Evolutionary conservation across 1,140 invertebrate genomes (phyloP).

Genomic region (Heliconius congener): DNA sequence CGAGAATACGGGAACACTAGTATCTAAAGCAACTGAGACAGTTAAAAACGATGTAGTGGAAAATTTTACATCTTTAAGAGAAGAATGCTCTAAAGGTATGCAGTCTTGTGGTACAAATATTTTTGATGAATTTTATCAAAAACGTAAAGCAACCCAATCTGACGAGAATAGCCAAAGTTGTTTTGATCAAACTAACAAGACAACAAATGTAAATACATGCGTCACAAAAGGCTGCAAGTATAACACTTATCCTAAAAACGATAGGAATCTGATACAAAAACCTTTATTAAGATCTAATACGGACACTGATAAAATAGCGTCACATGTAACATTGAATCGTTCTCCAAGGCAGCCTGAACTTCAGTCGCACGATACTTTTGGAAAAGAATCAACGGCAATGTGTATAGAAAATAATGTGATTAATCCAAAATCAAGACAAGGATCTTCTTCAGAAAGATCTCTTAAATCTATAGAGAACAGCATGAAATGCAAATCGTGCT

Average conservation of each 20-base stretch:
- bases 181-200: conserved; percentile 1
- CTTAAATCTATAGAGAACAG: conserved; percentile 18
- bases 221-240: conserved; percentile 35
- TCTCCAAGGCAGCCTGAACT: neutral
- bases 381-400: neutral
- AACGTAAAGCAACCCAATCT: conserved; percentile 3
- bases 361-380: neutral
- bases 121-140: conserved; percentile 36
- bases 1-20: conserved; percentile 5
- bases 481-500: conserved; percentile 4
- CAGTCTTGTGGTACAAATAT: conserved; percentile 49
- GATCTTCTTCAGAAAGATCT: conserved; percentile 11
- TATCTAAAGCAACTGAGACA: conserved; percentile 42
- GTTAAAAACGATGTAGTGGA: conserved; percentile 42
- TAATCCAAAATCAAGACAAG: neutral
- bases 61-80: conserved; percentile 51
- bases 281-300: conserved; percentile 58
- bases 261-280: conserved; percentile 44
- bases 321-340: conserved; percentile 36
- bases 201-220: conserved; percentile 32
- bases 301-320: conserved; percentile 48
- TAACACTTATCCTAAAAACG: conserved; percentile 61
- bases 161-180: neutral
- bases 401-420: neutral
- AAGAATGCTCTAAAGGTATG: conserved; percentile 63